phyloP scores from a whole-genome alignment of 2,113 vertebrate genomes.

The Callopanchax toddi region DNA sequence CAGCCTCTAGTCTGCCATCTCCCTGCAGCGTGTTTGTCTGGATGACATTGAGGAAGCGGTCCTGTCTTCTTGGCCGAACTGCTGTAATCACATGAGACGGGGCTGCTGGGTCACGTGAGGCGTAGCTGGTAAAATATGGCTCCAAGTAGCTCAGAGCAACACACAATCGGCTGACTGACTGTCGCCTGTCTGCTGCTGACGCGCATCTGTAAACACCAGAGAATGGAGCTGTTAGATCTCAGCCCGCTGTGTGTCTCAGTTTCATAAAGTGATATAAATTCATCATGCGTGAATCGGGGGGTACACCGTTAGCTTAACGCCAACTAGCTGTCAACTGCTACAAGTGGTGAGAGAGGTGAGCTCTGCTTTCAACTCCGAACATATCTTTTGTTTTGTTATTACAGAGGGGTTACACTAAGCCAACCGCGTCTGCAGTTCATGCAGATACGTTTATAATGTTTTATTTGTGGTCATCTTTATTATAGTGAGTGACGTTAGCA shows the following conservation, averaged over 20 bases:
- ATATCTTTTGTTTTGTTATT: not conserved
- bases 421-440: rapidly evolving
- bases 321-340: constrained; percentile 49
- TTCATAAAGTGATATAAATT: not conserved
- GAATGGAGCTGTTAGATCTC: not conserved
- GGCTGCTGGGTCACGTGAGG: constrained; percentile 78
- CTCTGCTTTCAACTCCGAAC: not conserved
- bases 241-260: not conserved
- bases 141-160: constrained; percentile 52
- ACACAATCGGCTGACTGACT: constrained; percentile 35
- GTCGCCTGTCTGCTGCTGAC: constrained; percentile 5
- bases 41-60: not conserved
- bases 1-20: too few relatives aligned
- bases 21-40: too few relatives aligned
- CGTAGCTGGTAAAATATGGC: constrained; percentile 75
- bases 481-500: constrained; percentile 4
- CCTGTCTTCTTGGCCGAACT: not conserved
- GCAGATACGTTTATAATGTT: not conserved
- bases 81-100: constrained; percentile 51
- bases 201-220: not conserved
- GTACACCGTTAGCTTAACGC: constrained; percentile 45
- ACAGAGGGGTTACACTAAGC: not conserved
- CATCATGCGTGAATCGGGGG: constrained; percentile 25
- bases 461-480: not conserved
- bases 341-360: constrained; percentile 60